Evolutionary conservation across 2,113 vertebrate species (phyloP).

Genomic region (Sclerurus mexicanus): DNA sequence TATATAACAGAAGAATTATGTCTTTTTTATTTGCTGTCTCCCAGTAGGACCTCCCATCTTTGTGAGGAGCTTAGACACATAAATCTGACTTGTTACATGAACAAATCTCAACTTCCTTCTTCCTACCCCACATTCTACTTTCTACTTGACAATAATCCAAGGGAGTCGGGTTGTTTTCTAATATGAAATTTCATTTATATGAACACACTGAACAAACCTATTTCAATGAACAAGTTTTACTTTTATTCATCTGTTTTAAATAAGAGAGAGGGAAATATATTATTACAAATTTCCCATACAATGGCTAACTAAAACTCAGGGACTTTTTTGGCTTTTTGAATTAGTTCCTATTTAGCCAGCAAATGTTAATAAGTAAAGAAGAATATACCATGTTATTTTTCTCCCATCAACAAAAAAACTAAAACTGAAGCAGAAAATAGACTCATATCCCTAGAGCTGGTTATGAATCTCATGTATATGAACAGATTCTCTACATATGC

Average conservation of each 20-base stretch:
- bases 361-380: not conserved
- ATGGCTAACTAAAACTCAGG: not conserved
- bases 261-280: not conserved
- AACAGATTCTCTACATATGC: not conserved
- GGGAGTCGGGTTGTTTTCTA: fast-evolving
- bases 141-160: not conserved
- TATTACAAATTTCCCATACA: not conserved
- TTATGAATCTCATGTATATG: not conserved
- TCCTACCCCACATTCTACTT: not conserved
- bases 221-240: not conserved
- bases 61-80: not conserved
- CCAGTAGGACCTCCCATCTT: not conserved
- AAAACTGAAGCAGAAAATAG: not conserved
- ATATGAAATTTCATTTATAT: not conserved
- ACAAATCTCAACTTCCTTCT: not conserved
- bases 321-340: fast-evolving
- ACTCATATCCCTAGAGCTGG: not conserved
- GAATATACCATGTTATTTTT: not conserved
- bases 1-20: not conserved
- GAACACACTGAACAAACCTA: not conserved
- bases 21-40: not conserved
- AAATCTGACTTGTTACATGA: not conserved
- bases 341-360: not conserved
- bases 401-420: not conserved
- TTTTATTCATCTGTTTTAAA: not conserved